These are phyloP conservation scores for Agonopterix alstromeriana DNA, from an alignment of 2,888 invertebrate species.

Conservation along the genomic window DNA sequence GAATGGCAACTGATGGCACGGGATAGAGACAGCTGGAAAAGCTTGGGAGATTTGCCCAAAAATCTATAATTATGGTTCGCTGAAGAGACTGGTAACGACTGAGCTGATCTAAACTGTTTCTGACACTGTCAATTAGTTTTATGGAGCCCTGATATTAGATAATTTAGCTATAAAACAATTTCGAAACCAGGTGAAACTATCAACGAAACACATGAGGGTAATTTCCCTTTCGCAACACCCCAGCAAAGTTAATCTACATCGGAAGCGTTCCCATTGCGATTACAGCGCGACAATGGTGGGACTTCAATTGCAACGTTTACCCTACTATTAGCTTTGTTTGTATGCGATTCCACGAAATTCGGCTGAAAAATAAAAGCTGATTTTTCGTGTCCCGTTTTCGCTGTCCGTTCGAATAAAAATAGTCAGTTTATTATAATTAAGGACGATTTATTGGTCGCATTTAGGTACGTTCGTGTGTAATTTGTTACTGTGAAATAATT, in stretches of 20 bases:
- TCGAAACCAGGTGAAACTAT: slow-evolving; percentile 13
- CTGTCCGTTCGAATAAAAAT: background rate
- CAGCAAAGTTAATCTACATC: slow-evolving; percentile 28
- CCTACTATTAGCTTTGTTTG: slow-evolving; percentile 12
- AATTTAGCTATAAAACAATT: background rate
- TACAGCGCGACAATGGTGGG: slow-evolving; percentile 28
- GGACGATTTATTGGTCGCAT: slow-evolving; percentile 6
- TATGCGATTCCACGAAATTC: slow-evolving; percentile 1
- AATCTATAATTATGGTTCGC: too few species aligned
- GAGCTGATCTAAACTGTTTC: too few species aligned
- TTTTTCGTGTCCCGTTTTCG: background rate
- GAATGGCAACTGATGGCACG: too few species aligned
- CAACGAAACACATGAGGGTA: slow-evolving; percentile 24
- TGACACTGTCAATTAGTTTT: too few species aligned
- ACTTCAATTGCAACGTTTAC: slow-evolving; percentile 23
- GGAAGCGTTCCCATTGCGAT: slow-evolving; percentile 29
- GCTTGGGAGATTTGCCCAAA: too few species aligned
- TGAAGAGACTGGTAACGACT: too few species aligned
- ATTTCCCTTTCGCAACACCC: slow-evolving; percentile 36
- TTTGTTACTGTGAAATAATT: background rate
- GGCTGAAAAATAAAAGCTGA: slow-evolving; percentile 2
- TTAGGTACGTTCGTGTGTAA: background rate
- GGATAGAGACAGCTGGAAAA: too few species aligned
- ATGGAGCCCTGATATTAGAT: too few species aligned
- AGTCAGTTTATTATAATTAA: slow-evolving; percentile 6